Percentiles rank a stretch among this genome's conserved stretches.
These are phyloP conservation scores for Caenorhabditis wallacei DNA, from an alignment of 2,888 invertebrate genomes.

Conservation along the genomic window DNA sequence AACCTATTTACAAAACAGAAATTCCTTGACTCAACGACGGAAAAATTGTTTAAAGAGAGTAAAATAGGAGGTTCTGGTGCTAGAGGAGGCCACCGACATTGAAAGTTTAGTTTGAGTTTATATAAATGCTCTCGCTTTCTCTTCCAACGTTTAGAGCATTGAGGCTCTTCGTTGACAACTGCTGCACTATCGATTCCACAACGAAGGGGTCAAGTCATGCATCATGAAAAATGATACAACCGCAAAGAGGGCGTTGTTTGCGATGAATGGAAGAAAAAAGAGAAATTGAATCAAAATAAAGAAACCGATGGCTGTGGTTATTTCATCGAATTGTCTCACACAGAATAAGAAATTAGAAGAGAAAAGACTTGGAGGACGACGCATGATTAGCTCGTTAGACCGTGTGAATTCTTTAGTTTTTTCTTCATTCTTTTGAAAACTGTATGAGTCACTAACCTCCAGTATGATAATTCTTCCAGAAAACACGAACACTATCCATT, in stretches of 20 bases:
- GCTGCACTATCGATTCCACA: conserved; percentile 43
- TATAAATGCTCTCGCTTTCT: conserved; percentile 40
- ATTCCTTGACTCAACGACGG: no score
- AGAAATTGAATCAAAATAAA: conserved; percentile 54
- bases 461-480: conserved; percentile 25
- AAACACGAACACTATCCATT: conserved; percentile 21
- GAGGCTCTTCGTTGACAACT: conserved; percentile 18
- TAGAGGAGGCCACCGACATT: background rate
- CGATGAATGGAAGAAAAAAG: conserved; percentile 12
- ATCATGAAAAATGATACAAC: conserved; percentile 44
- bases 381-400: conserved; percentile 55
- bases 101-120: conserved; percentile 49
- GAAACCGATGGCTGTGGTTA: conserved; percentile 3
- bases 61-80: background rate
- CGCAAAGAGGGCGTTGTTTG: conserved; percentile 40
- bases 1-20: no score
- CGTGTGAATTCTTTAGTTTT: conserved; percentile 18
- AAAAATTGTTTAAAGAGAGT: no score
- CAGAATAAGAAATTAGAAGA: conserved; percentile 9
- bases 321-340: conserved; percentile 37
- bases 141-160: background rate
- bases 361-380: conserved; percentile 2
- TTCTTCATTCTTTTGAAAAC: conserved; percentile 9
- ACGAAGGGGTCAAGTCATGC: conserved; percentile 34
- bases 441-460: conserved; percentile 18